Evolutionary conservation across 2,888 invertebrate genomes (phyloP), one percentile per base, ranked within the genome.

Genomic region (Drosophila barbarae): DNA sequence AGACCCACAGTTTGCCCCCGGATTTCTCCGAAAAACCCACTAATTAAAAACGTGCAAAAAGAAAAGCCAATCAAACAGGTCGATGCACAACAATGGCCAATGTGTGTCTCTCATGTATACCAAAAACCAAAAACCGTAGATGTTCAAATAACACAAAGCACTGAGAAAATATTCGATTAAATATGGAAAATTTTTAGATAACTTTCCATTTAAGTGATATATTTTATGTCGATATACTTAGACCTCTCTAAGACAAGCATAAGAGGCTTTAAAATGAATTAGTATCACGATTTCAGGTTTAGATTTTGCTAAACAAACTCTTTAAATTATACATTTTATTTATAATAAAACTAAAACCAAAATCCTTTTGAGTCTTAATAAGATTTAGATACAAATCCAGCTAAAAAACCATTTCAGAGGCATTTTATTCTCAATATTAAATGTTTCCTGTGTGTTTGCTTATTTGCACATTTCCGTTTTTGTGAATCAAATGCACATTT

Each of bases 1-100:
- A 23, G 38, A 26, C 42, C 58, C 54, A 35, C 47, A 21, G 23
- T 23, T n/a, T 12, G 15, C 32, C 13, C 5, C 15, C 44, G 13
- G 23, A 38, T 35, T 30, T 35, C 57, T 28, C 21, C 26, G 47
- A 41, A 56, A 56, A 15, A 56, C 46, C 36, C 67, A 74, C 80
- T 81, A 81, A 81, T 83, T 83, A 81, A 83, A 81, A 81, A 77
- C 80, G 78, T 80, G 76, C 76, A 85, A 85, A 84, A 78, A 83
- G 73, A 70, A 78, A 72, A 77, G 70, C 77, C 80, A 83, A 83
- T 83, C 83, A 82, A 83, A 83, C 78, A 81, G 78, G 80, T 80
- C 80, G 78, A 82, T 79, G 79, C 76, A 81, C 77, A 84, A 74
- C 83, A 85, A 84, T 84, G 71, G 70, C 35, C 28, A 30, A 30